Conservation (phyloP, 2,797 vertebrate species). For the Rhabdomys pumilio region DNA sequence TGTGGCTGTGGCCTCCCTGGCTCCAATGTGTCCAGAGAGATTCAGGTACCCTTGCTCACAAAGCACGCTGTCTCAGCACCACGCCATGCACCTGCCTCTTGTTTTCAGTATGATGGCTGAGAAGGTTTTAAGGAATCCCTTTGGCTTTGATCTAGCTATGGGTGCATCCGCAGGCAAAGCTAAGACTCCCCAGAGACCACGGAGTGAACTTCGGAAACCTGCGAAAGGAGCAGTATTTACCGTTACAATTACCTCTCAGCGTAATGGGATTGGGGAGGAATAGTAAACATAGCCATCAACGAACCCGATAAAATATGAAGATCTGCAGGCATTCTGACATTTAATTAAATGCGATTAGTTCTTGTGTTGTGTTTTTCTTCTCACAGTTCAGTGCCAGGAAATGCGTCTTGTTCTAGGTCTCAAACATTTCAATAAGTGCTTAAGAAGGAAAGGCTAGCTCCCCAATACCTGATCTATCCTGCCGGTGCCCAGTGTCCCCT, state of each 20-base stretch:
- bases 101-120: neutral
- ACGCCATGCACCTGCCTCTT: neutral
- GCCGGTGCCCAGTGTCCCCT: fast-evolving
- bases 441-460: neutral
- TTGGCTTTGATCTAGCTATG: neutral
- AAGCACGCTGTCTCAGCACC: neutral
- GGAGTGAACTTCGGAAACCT: neutral
- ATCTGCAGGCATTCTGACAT: slow-evolving; percentile 48
- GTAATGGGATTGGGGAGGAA: slow-evolving; percentile 32
- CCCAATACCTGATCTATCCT: too few species aligned
- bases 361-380: slow-evolving; percentile 21
- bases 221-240: slow-evolving; percentile 6
- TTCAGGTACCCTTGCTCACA: neutral
- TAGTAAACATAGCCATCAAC: slow-evolving; percentile 23
- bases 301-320: slow-evolving; percentile 33
- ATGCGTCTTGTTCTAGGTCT: neutral
- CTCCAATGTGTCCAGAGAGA: neutral
- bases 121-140: neutral
- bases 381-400: slow-evolving; percentile 35
- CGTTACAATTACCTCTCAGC: slow-evolving; percentile 18
- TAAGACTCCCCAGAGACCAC: slow-evolving; percentile 1
- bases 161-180: neutral
- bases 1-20: neutral
- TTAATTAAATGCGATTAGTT: slow-evolving; percentile 58
- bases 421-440: neutral